Conservation (phyloP, 2,113 vertebrate species). For the Sminthopsis crassicaudata region DNA sequence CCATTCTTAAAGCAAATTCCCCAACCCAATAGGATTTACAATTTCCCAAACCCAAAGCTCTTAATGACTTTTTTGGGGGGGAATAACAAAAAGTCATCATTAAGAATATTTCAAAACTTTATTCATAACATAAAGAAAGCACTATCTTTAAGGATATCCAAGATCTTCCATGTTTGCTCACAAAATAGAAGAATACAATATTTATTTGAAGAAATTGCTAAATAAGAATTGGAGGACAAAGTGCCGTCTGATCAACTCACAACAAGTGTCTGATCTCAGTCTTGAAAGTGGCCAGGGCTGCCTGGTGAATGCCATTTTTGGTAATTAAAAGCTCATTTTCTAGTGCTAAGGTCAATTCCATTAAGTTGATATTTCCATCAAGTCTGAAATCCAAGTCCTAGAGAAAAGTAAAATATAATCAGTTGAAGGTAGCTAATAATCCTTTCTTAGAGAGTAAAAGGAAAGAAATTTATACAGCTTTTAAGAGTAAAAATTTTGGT, state of each 20-base stretch:
- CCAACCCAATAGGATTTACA: background rate
- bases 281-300: conserved; percentile 94
- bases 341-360: conserved; percentile 91
- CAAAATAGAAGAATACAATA: background rate
- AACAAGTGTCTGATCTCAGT: conserved; percentile 93
- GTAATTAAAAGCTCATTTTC: conserved; percentile 94
- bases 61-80: background rate
- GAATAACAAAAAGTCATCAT: conserved; percentile 53
- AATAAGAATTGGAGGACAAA: background rate
- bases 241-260: conserved; percentile 84
- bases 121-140: background rate
- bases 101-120: conserved; percentile 27
- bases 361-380: conserved; percentile 92
- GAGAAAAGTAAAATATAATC: conserved; percentile 48
- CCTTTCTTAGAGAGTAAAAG: background rate
- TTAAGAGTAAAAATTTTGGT: background rate
- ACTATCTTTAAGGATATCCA: background rate
- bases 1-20: background rate
- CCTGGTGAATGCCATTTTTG: conserved; percentile 93
- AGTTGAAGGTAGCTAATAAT: conserved; percentile 7
- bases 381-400: conserved; percentile 94
- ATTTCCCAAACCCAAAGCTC: background rate
- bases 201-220: background rate
- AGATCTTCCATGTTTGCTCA: background rate
- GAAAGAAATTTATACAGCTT: background rate